Evolutionary conservation across 2,113 vertebrate species (phyloP), one percentile per base, ranked within the genome.

Genomic region (Eubucco bourcierii): DNA sequence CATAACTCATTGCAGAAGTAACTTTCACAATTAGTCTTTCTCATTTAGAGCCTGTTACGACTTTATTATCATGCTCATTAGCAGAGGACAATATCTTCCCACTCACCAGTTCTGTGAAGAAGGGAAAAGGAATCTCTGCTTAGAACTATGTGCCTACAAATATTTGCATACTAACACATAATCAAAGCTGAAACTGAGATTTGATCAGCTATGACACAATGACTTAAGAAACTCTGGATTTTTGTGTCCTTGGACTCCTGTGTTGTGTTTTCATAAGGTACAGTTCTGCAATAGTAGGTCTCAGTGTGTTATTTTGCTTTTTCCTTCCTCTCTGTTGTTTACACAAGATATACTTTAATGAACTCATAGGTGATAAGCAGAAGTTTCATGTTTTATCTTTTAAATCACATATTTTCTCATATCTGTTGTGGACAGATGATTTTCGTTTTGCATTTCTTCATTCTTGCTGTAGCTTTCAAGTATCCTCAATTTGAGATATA

Each of bases 71-170:
- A 72, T 21, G 7, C 12, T 10, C 5, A 6, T 15, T 52, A 23
- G 0, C 6, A 17, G 20, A 28, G 25, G 3, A 28, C 5, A 44
- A 5, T 47, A 19, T 14, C 29, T 70, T 53, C 34, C 50, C 4
- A 19, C 15, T 23, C 41, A 25, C 19, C 2, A 2, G 20, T n/a
- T 79, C 18, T 7, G 0, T 6, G 24, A 21, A 60, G 21, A 67
- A 58, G 9, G 19, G 28, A 5, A 74, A 71, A 17, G 13, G 14
- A 60, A 76, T 47, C 3, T 37, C 15, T 33, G 5, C 29, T 47
- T 71, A 41, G 58, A 87, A 20, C n/a, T 37, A 23, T 0, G 1
- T 27, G 13, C 12, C 41, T 66, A 21, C 15, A 74, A 39, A 66
- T 71, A 44, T 25, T 58, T 77, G 12, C 25, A 21, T 33, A 33